phyloP scores from a whole-genome alignment of 2,888 invertebrate species.

The Sminthurinus aureus region DNA sequence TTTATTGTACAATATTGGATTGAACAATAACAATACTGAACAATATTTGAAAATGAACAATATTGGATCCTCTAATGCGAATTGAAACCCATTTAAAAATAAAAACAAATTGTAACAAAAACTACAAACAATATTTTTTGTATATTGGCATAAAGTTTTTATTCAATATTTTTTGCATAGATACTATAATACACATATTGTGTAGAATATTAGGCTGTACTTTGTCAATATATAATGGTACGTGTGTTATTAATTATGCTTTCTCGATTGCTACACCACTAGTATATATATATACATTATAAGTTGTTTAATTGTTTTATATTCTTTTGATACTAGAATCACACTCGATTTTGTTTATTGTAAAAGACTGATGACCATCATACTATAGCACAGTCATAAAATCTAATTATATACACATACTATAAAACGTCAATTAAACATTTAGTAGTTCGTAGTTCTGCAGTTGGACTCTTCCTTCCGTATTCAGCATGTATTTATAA shows the following conservation, averaged over 20 bases:
- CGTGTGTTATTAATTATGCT: constrained; percentile 5
- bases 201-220: neutral
- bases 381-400: neutral
- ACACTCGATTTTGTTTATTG: too few species aligned
- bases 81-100: too few species aligned
- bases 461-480: too few species aligned
- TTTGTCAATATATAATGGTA: neutral
- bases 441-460: too few species aligned
- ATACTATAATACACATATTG: neutral
- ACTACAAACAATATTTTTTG: neutral
- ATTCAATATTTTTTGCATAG: neutral
- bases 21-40: too few species aligned
- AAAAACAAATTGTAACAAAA: neutral
- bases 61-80: too few species aligned
- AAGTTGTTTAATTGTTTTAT: neutral
- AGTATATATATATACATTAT: neutral
- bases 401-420: neutral
- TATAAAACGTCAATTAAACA: too few species aligned
- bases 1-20: too few species aligned
- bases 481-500: too few species aligned
- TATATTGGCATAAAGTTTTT: neutral
- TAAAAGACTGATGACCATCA: neutral
- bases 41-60: too few species aligned
- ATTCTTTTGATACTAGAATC: too few species aligned
- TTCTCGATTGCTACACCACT: neutral